Evolutionary conservation across 2,888 invertebrate species (phyloP).

Genomic region (Drosophila yooni): DNA sequence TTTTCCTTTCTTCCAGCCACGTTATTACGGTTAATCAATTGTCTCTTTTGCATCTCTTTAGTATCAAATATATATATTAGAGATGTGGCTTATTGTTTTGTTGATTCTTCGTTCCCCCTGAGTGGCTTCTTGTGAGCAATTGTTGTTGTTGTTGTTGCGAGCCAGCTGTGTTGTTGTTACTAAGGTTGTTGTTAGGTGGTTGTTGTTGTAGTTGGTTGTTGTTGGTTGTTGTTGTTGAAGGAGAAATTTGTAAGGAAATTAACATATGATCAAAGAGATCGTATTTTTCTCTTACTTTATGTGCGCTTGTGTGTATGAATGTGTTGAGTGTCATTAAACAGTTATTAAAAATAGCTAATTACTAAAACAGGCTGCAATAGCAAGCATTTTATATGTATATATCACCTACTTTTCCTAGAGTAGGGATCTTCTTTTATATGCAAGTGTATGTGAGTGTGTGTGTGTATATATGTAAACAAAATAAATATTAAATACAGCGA

Average conservation of each 20-base stretch:
- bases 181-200: constrained; percentile 46
- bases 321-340: constrained; percentile 16
- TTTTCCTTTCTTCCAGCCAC: constrained; percentile 33
- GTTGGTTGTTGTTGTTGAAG: constrained; percentile 38
- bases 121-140: constrained; percentile 16
- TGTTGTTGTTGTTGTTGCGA: constrained; percentile 20
- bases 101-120: constrained; percentile 8
- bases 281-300: constrained; percentile 24
- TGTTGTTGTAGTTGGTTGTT: constrained; percentile 19
- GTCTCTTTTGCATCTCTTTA: constrained; percentile 14
- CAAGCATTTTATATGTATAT: constrained; percentile 11
- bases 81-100: constrained; percentile 10
- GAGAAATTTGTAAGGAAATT: constrained; percentile 67
- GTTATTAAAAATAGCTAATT: constrained; percentile 13
- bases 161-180: constrained; percentile 61
- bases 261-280: constrained; percentile 58
- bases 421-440: neutral
- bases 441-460: neutral
- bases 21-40: constrained; percentile 17
- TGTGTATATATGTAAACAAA: neutral
- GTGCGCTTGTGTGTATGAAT: constrained; percentile 1
- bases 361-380: constrained; percentile 8
- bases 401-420: neutral
- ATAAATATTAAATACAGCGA: neutral
- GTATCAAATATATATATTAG: constrained; percentile 31